Evolutionary conservation across 2,888 invertebrate genomes (phyloP).

Genomic region (Gerosis bhagava): DNA sequence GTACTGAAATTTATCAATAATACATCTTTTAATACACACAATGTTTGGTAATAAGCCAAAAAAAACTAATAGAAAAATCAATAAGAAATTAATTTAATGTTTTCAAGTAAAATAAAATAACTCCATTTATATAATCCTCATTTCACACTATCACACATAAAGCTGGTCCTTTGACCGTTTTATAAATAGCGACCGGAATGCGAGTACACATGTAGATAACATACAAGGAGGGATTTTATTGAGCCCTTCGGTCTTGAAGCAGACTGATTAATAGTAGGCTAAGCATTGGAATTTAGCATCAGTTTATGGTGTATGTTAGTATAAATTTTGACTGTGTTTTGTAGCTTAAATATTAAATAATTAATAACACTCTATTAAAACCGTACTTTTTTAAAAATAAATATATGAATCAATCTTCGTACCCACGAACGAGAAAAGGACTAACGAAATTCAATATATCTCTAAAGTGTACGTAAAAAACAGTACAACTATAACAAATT

Average conservation of each 20-base stretch:
- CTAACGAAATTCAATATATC: too few species aligned
- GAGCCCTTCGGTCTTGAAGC: slow-evolving; percentile 49
- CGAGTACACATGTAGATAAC: slow-evolving; percentile 48
- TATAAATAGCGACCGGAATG: slow-evolving; percentile 70
- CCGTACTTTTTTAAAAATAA: too few species aligned
- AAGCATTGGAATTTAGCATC: slow-evolving; percentile 37
- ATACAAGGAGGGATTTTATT: slow-evolving; percentile 51
- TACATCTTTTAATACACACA: too few species aligned
- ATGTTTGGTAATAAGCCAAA: too few species aligned
- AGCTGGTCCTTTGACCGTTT: slow-evolving; percentile 56
- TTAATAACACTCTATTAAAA: too few species aligned
- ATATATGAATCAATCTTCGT: too few species aligned
- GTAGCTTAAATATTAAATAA: background rate
- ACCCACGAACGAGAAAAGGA: too few species aligned
- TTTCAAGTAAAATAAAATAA: slow-evolving; percentile 19
- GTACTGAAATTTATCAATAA: slow-evolving; percentile 61
- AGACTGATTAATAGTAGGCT: slow-evolving; percentile 52
- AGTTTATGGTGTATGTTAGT: too few species aligned
- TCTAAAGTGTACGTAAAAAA: too few species aligned
- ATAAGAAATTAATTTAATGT: too few species aligned
- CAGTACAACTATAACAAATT: too few species aligned
- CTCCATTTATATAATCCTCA: slow-evolving; percentile 56
- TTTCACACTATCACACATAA: slow-evolving; percentile 59
- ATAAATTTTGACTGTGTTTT: slow-evolving; percentile 3
- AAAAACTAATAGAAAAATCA: too few species aligned